Evolutionary conservation across 1,140 invertebrate genomes (phyloP).

Genomic region (Eulimnadia texana): DNA sequence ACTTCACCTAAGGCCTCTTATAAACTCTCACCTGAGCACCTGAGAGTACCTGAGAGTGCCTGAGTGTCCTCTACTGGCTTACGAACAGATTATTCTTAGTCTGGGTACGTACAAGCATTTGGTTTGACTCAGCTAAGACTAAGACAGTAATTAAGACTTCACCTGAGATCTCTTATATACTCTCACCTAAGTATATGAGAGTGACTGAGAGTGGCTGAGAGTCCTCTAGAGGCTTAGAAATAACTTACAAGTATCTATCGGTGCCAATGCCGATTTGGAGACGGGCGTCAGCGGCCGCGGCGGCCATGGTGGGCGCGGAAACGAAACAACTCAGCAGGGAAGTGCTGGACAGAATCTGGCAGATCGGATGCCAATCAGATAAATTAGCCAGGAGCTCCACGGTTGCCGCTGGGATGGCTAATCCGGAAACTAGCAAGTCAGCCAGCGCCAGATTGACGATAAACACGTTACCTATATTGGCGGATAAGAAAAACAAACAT

Average conservation of each 20-base stretch:
- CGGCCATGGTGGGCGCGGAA: conserved; percentile 1
- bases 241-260: conserved; percentile 8
- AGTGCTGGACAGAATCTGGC: neutral
- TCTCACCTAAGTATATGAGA: no score
- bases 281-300: conserved; percentile 2
- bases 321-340: neutral
- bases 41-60: no score
- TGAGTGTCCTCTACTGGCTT: no score
- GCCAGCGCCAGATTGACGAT: conserved; percentile 60
- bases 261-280: conserved; percentile 1
- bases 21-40: no score
- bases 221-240: neutral
- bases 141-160: no score
- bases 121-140: no score
- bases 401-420: conserved; percentile 52
- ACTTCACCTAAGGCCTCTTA: no score
- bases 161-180: no score
- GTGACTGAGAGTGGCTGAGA: no score
- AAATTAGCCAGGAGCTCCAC: conserved; percentile 29
- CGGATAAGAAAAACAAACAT: conserved; percentile 16
- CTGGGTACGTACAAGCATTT: no score
- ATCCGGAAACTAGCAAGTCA: conserved; percentile 52
- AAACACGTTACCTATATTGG: conserved; percentile 53
- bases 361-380: conserved; percentile 5
- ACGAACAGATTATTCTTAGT: no score